Evolutionary conservation across 2,888 invertebrate species (phyloP).

Genomic region (Rhingia campestris): DNA sequence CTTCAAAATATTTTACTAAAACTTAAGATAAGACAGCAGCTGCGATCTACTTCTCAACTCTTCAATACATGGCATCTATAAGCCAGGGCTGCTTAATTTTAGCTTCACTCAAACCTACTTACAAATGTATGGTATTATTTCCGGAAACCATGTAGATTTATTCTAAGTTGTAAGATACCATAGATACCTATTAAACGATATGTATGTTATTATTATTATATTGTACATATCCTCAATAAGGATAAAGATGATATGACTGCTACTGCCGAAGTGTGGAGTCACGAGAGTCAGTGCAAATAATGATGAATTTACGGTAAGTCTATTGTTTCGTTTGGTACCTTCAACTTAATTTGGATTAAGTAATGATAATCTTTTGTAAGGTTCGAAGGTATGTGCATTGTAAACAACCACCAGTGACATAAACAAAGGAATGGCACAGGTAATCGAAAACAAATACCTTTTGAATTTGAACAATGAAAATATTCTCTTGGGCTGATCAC

Average conservation of each 20-base stretch:
- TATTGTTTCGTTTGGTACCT: constrained; percentile 16
- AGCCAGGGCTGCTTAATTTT: no score
- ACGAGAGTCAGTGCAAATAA: constrained; percentile 15
- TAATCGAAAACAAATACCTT: not conserved
- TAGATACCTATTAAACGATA: no score
- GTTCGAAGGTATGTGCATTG: not conserved
- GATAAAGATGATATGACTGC: not conserved
- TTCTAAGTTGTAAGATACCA: no score
- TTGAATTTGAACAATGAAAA: not conserved
- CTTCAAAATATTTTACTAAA: no score
- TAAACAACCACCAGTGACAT: not conserved
- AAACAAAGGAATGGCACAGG: not conserved
- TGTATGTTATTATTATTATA: no score
- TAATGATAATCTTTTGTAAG: constrained; percentile 16
- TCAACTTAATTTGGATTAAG: constrained; percentile 43
- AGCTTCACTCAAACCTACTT: no score
- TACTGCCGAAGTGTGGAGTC: not conserved
- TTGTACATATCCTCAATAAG: no score
- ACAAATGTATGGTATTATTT: no score
- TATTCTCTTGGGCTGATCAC: not conserved
- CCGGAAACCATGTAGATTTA: no score
- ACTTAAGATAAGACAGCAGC: no score
- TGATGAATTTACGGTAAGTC: not conserved
- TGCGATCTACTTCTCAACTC: no score
- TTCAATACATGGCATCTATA: no score